These are phyloP conservation scores for Invenusta paracnida DNA, from an alignment of 2,888 invertebrate species.

Conservation along the genomic window DNA sequence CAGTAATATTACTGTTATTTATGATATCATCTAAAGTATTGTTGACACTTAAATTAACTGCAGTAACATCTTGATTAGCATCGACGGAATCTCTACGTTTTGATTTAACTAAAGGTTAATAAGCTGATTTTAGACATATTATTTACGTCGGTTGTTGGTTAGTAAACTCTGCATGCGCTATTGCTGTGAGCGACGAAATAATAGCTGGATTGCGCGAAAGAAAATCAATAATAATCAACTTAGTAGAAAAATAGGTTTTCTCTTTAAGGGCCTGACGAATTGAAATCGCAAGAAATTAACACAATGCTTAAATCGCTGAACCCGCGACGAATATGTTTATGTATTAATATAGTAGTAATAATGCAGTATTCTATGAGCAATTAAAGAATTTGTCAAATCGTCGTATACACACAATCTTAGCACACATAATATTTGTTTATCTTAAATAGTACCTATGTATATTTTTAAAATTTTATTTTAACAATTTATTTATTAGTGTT, in stretches of 20 bases:
- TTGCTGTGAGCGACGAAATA: not conserved
- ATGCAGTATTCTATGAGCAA: too few relatives aligned
- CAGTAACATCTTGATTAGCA: not conserved
- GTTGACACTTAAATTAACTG: not conserved
- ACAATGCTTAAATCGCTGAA: too few relatives aligned
- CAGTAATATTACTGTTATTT: not conserved
- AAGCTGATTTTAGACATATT: not conserved
- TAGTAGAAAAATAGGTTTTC: not conserved
- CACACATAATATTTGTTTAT: too few relatives aligned
- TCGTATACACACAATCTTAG: too few relatives aligned
- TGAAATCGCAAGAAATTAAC: too few relatives aligned
- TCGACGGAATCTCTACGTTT: not conserved
- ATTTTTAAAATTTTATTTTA: too few relatives aligned
- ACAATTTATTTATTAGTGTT: too few relatives aligned
- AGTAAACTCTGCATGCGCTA: not conserved
- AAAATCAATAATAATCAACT: not conserved
- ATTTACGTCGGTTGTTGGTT: not conserved
- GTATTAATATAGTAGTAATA: too few relatives aligned
- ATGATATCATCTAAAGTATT: not conserved
- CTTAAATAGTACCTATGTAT: too few relatives aligned
- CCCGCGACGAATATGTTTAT: too few relatives aligned
- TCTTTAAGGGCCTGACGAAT: not conserved
- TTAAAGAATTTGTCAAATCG: too few relatives aligned
- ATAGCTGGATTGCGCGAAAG: not conserved
- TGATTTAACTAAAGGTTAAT: not conserved